A percentile compares a stretch with the other conserved stretches of the same genome.
phyloP scores from a whole-genome alignment of 2,113 vertebrate genomes.

The rabbit (Oryctolagus cuniculus) region DNA sequence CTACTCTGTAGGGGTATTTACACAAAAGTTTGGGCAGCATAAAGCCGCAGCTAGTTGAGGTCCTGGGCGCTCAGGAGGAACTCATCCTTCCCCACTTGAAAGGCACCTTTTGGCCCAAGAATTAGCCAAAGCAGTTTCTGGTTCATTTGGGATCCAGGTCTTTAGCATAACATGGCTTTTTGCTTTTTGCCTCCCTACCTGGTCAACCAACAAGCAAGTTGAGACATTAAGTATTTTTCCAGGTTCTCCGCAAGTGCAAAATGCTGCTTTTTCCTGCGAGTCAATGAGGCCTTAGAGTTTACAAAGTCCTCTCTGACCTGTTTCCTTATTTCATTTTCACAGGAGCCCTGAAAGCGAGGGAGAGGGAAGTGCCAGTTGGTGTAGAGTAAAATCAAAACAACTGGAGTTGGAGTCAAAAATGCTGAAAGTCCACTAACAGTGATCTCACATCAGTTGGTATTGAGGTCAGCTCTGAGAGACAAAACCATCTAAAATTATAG shows the following conservation, averaged over 20 bases:
- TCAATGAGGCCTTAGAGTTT: slow-evolving; percentile 35
- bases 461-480: neutral
- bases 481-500: neutral
- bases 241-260: slow-evolving; percentile 65
- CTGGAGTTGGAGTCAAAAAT: neutral
- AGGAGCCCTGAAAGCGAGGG: neutral
- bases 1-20: slow-evolving; percentile 79
- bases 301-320: slow-evolving; percentile 36
- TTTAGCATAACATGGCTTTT: slow-evolving; percentile 69
- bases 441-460: neutral
- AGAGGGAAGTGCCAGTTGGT: neutral
- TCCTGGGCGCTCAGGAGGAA: slow-evolving; percentile 26
- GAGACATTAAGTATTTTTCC: slow-evolving; percentile 83
- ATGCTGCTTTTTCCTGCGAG: slow-evolving; percentile 45
- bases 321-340: neutral
- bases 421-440: neutral
- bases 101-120: slow-evolving; percentile 59
- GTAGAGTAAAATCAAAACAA: neutral
- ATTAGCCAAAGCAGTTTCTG: slow-evolving; percentile 74
- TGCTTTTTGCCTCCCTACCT: slow-evolving; percentile 40
- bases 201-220: slow-evolving; percentile 69
- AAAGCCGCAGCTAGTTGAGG: slow-evolving; percentile 69
- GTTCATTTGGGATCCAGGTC: slow-evolving; percentile 73
- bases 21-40: slow-evolving; percentile 70
- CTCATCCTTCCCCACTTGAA: slow-evolving; percentile 79